Evolutionary conservation across 2,113 vertebrate genomes (phyloP), one percentile per base, ranked within the genome.

Genomic region (Neolamprologus cancellatus): DNA sequence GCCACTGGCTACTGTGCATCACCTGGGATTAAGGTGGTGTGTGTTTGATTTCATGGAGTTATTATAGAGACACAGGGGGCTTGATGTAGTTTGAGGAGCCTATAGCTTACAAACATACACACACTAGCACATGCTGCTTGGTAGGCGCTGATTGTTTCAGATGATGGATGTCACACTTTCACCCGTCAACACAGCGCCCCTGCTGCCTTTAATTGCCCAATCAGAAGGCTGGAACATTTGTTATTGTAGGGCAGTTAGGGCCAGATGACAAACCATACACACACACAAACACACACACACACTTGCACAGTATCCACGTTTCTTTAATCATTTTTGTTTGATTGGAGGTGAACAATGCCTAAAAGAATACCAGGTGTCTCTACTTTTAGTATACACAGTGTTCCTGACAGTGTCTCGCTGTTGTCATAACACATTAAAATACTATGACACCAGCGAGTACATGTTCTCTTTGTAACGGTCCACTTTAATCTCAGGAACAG

Each of bases 181-280:
- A 92, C 91, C 90, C 90, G 92, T 94, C 94, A 93, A 90, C 92
- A 91, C 89, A 83, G 86, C 89, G 80, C 94, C 92, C 95, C 94
- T 94, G 94, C 95, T 95, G 95, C 87, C 95, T 95, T 95, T 95
- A 95, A 95, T 94, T 95, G 94, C 94, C 94, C 94, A 94, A 94
- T 95, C 94, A 94, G 94, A 94, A 92, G 93, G 88, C 92, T 93
- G 91, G 91, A 92, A 95, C 94, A 95, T 95, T 95, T 94, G 90
- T 95, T 95, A 94, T 93, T 94, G 91, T 84, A 82, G 93, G 92
- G 90, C 91, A 92, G 91, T 95, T 94, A 93, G 91, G 92, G 90
- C 93, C 91, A 92, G 91, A 94, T 94, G 93, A 90, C 87, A 93
- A 93, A 89, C 83, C 69, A 57, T 64, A 79, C 48, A 84, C 83